Conservation (phyloP, 2,797 vertebrate species). For the Parotocinclus haroldoi region DNA sequence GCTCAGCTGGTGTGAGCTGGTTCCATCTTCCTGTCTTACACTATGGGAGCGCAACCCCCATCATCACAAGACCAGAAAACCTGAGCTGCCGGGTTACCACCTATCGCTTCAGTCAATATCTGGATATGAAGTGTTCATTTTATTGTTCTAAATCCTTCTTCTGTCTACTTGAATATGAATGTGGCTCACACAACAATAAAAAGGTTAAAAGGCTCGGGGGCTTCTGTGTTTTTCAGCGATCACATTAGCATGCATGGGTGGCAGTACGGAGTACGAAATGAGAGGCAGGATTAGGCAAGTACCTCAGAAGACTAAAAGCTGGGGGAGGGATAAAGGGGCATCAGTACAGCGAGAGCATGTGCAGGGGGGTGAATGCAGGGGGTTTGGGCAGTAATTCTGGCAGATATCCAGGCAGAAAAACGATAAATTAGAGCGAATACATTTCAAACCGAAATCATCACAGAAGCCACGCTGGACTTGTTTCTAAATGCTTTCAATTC, state of each 20-base stretch:
- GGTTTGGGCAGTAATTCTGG: slow-evolving; percentile 29
- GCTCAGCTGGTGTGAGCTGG: slow-evolving; percentile 38
- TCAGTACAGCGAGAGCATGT: neutral
- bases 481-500: slow-evolving; percentile 19
- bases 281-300: slow-evolving; percentile 44
- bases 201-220: slow-evolving; percentile 27
- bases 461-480: slow-evolving; percentile 30
- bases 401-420: slow-evolving; percentile 32
- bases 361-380: neutral
- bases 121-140: slow-evolving; percentile 20
- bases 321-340: neutral
- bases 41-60: slow-evolving; percentile 16
- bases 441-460: slow-evolving; percentile 42
- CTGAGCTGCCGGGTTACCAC: slow-evolving; percentile 18
- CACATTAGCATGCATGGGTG: slow-evolving; percentile 45
- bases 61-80: slow-evolving; percentile 20
- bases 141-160: slow-evolving; percentile 23
- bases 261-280: slow-evolving; percentile 38
- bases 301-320: slow-evolving; percentile 20
- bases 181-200: slow-evolving; percentile 13
- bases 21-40: neutral
- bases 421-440: slow-evolving; percentile 39
- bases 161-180: slow-evolving; percentile 12
- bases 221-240: slow-evolving; percentile 23
- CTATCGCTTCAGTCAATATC: slow-evolving; percentile 41